Percentiles rank a stretch among this genome's conserved stretches.
Evolutionary conservation across 1,140 invertebrate species (phyloP).

Genomic region (Lepidostoma basale): DNA sequence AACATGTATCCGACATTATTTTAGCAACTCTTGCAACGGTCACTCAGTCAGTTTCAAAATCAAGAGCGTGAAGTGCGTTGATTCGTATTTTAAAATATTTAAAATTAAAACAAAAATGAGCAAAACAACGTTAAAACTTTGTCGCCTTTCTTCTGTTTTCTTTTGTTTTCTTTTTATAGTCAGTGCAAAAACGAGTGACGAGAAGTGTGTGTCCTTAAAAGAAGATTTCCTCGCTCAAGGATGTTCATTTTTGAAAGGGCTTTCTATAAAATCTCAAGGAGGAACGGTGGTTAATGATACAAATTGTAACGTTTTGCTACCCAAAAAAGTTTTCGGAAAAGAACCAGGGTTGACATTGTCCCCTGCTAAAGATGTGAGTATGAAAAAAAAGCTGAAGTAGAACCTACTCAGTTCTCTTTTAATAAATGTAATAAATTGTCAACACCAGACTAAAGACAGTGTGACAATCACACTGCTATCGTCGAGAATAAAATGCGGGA

Average conservation of each 20-base stretch:
- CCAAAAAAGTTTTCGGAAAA: conserved; percentile 56
- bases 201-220: background rate
- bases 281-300: conserved; percentile 57
- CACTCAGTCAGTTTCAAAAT: background rate
- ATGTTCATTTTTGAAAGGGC: conserved; percentile 52
- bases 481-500: too few species aligned
- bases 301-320: conserved; percentile 56
- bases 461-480: too few species aligned
- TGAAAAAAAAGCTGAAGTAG: background rate
- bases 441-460: too few species aligned
- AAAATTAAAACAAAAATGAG: background rate
- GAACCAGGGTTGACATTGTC: conserved; percentile 54
- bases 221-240: conserved; percentile 5
- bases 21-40: background rate
- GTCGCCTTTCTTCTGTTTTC: background rate
- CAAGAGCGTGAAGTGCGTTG: background rate
- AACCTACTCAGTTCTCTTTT: too few species aligned
- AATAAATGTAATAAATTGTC: too few species aligned
- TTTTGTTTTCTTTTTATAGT: background rate
- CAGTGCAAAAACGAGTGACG: background rate
- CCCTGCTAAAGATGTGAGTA: conserved; percentile 53
- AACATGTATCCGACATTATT: background rate
- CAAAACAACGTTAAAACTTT: too few species aligned
- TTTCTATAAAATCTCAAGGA: conserved; percentile 54
- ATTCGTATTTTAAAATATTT: too few species aligned